A percentile compares a stretch with the other conserved stretches of the same genome.
Evolutionary conservation across 2,113 vertebrate species (phyloP).

Genomic region (Entomyzon cyanotis): DNA sequence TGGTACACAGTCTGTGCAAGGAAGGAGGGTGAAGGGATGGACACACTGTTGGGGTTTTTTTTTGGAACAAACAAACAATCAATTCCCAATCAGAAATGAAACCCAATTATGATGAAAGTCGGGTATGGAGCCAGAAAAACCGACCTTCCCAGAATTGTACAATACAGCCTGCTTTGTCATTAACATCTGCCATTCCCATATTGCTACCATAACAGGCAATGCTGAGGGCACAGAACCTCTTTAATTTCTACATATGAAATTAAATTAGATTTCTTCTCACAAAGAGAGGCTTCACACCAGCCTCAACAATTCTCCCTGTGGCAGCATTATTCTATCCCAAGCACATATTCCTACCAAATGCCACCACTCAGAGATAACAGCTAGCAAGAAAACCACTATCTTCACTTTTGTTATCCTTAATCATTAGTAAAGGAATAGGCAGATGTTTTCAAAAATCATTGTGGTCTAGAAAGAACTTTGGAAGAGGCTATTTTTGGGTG

Average conservation of each 20-base stretch:
- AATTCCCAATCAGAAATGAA: not conserved
- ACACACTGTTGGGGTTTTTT: no score
- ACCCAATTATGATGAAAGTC: not conserved
- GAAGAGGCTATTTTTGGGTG: not conserved
- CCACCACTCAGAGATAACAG: not conserved
- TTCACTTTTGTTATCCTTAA: not conserved
- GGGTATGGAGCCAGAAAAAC: not conserved
- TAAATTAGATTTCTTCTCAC: not conserved
- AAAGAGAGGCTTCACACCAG: not conserved
- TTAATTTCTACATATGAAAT: not conserved
- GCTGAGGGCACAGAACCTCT: not conserved
- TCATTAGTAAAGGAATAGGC: not conserved
- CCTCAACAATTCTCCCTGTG: not conserved
- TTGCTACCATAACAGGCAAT: not conserved
- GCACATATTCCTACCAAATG: not conserved
- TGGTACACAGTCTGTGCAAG: not conserved
- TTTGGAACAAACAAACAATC: not conserved
- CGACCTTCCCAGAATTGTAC: not conserved
- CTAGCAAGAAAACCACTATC: not conserved
- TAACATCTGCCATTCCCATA: not conserved
- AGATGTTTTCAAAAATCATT: not conserved
- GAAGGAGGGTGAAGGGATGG: accelerated
- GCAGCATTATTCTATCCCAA: not conserved
- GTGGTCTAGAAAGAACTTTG: not conserved
- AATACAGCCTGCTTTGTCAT: not conserved